A percentile compares a stretch with the other conserved stretches of the same genome.
These are phyloP conservation scores for Trididemnum miniatum DNA, from an alignment of 23 tunicate genomes.

Conservation along the genomic window DNA sequence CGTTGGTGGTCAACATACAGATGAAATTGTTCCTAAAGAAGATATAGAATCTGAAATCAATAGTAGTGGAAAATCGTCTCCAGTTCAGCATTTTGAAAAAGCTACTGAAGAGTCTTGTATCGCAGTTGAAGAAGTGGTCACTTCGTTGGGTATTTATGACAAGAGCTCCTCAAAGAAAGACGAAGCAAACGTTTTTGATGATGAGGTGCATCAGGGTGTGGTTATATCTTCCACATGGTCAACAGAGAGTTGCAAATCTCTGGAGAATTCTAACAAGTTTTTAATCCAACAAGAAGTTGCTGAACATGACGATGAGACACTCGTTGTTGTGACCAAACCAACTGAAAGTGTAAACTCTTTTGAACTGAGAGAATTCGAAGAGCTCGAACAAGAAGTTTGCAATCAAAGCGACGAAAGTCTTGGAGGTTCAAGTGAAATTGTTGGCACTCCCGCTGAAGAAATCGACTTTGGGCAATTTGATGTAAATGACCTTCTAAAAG, in stretches of 20 bases:
- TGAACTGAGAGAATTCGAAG: neutral
- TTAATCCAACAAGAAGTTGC: neutral
- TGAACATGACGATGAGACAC: neutral
- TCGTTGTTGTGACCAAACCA: neutral
- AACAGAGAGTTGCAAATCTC: neutral
- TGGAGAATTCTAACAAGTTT: too few species aligned
- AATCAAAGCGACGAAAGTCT: neutral
- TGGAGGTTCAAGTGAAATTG: too few species aligned
- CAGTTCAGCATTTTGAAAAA: too few species aligned
- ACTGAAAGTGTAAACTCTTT: neutral
- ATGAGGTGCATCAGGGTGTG: neutral
- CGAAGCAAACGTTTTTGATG: neutral
- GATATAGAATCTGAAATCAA: too few species aligned
- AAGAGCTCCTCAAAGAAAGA: neutral
- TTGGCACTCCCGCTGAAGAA: neutral
- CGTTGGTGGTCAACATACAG: too few species aligned
- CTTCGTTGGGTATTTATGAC: neutral
- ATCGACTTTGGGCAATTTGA: neutral
- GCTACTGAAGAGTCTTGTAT: neutral
- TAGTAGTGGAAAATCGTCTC: too few species aligned
- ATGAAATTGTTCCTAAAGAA: too few species aligned
- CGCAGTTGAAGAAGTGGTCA: neutral
- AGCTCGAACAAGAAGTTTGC: neutral
- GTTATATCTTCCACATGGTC: neutral
- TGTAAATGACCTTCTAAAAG: too few species aligned